Percentiles rank a stretch among this genome's conserved stretches.
Conservation (phyloP, 1,140 invertebrate species). For the Dicyema japonicum region DNA sequence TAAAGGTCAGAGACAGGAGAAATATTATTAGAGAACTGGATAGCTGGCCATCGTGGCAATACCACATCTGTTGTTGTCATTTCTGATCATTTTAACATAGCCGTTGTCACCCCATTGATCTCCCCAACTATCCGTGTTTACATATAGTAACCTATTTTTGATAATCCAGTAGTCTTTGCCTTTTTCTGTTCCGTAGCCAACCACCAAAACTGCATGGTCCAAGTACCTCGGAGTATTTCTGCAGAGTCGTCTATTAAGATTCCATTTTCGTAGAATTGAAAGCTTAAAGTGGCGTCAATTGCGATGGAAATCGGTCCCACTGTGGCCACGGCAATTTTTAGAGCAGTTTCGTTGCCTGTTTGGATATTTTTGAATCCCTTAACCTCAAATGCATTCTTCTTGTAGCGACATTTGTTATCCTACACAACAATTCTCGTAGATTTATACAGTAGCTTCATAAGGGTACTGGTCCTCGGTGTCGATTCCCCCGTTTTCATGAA, state of each 20-base stretch:
- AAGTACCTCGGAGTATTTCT: conserved; percentile 5
- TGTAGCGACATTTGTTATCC: conserved; percentile 22
- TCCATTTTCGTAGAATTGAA: conserved; percentile 33
- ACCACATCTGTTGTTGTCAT: conserved; percentile 16
- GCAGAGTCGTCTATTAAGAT: not conserved
- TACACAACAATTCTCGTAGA: conserved; percentile 20
- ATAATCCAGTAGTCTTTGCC: conserved; percentile 47
- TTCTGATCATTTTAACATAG: conserved; percentile 16
- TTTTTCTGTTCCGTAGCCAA: conserved; percentile 39
- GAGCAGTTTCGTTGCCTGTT: conserved; percentile 7
- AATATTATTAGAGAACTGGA: conserved; percentile 14
- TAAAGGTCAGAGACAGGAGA: too few relatives aligned
- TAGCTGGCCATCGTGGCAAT: conserved; percentile 14
- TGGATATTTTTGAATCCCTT: conserved; percentile 8
- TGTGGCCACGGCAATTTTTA: conserved; percentile 30
- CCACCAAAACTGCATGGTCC: conserved; percentile 52
- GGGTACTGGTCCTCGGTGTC: not conserved
- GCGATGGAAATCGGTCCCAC: conserved; percentile 41
- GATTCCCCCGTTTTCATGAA: conserved; percentile 1
- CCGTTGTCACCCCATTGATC: conserved; percentile 37
- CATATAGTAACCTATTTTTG: conserved; percentile 29
- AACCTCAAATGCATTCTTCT: conserved; percentile 6
- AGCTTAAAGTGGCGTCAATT: conserved; percentile 44
- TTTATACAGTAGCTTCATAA: conserved; percentile 13
- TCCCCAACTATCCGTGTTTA: conserved; percentile 28